Conservation (phyloP, 1,140 invertebrate species). For the Sarcophaga peregrina region DNA sequence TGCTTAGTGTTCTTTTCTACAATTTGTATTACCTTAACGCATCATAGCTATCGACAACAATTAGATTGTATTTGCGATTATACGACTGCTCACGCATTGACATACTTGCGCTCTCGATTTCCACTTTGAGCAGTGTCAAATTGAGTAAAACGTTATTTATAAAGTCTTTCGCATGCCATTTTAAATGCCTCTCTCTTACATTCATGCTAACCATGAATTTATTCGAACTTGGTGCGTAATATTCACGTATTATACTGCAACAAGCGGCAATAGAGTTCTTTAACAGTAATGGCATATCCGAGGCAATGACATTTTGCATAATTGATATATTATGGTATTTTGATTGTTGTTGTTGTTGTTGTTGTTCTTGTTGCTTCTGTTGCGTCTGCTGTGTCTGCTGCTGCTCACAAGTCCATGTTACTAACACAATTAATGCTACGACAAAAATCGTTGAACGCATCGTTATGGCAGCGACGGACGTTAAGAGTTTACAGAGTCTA, state of each 20-base stretch:
- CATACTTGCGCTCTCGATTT: background rate
- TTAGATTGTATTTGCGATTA: constrained; percentile 40
- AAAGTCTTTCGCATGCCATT: background rate
- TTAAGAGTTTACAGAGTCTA: constrained; percentile 34
- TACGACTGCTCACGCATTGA: background rate
- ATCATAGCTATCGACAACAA: constrained; percentile 37
- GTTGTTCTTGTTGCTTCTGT: background rate
- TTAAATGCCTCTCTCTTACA: background rate
- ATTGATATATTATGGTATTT: constrained; percentile 35
- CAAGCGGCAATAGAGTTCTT: constrained; percentile 27
- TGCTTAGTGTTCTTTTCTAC: background rate
- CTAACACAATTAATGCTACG: background rate
- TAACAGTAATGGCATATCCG: constrained; percentile 15
- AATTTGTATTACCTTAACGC: constrained; percentile 39
- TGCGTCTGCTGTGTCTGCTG: background rate
- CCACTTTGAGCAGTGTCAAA: constrained; percentile 11
- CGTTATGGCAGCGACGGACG: background rate
- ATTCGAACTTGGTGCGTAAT: background rate
- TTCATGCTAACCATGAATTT: constrained; percentile 25
- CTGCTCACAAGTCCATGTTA: constrained; percentile 20
- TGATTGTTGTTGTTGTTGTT: background rate
- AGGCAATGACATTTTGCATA: constrained; percentile 31
- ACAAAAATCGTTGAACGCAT: constrained; percentile 29
- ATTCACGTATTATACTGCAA: constrained; percentile 11
- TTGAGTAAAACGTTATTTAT: constrained; percentile 26